Evolutionary conservation across 1,140 invertebrate genomes (phyloP).

Genomic region (Paraescarpia echinospica): DNA sequence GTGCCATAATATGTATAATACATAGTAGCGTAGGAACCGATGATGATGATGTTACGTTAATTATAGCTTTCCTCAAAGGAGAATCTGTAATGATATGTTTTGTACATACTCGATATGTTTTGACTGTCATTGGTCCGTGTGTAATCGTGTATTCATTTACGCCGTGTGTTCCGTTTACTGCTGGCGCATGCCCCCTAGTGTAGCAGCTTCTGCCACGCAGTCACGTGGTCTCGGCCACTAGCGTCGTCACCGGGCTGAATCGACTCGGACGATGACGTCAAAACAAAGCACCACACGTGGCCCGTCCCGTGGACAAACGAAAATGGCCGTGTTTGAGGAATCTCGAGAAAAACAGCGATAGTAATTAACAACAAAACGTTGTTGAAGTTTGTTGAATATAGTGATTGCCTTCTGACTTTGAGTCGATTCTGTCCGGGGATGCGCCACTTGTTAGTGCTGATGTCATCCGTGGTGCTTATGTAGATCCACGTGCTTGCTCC

Average conservation of each 20-base stretch:
- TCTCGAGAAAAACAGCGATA: not conserved
- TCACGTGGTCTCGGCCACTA: not conserved
- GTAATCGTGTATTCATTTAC: not conserved
- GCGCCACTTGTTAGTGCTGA: not conserved
- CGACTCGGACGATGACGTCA: not conserved
- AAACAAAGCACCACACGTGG: too few species aligned
- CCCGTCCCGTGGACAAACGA: not conserved
- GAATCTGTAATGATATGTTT: not conserved
- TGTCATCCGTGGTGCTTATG: not conserved
- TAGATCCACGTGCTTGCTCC: not conserved
- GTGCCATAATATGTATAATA: constrained; percentile 1
- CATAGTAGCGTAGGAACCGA: not conserved
- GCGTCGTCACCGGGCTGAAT: not conserved
- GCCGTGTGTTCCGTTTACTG: not conserved
- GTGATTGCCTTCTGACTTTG: too few species aligned
- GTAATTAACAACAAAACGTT: not conserved
- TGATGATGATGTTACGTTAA: not conserved
- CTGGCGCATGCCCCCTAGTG: not conserved
- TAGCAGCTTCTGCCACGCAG: not conserved
- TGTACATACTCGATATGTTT: not conserved
- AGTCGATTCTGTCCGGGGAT: not conserved
- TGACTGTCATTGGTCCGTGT: not conserved
- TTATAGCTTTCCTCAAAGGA: not conserved
- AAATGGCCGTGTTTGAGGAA: not conserved
- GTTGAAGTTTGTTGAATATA: too few species aligned